Percentiles rank a stretch among this genome's conserved stretches.
These are phyloP conservation scores for Semnornis frantzii DNA, from an alignment of 2,113 vertebrate species.

Conservation along the genomic window DNA sequence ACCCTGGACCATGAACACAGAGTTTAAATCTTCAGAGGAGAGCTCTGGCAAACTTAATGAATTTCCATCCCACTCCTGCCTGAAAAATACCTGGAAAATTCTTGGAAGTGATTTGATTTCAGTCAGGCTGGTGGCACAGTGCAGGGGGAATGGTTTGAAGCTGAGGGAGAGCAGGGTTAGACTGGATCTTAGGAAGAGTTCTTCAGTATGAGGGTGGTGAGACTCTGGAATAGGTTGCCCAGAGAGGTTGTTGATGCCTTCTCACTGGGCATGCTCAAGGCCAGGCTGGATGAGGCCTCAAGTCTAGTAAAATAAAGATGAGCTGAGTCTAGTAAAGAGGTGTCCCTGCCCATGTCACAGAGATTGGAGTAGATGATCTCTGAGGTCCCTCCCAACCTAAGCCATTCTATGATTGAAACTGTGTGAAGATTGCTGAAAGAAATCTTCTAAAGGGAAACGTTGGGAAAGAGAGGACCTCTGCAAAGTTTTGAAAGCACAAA, in stretches of 20 bases:
- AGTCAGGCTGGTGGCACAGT: not conserved
- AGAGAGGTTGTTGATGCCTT: no score
- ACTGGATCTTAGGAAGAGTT: no score
- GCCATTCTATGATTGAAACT: not conserved
- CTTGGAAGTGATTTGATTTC: not conserved
- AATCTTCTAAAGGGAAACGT: conserved; percentile 28
- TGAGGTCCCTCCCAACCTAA: no score
- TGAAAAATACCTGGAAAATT: not conserved
- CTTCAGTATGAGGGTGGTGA: no score
- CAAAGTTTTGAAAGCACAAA: conserved; percentile 49
- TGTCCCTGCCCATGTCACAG: no score
- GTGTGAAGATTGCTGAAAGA: not conserved
- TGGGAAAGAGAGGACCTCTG: not conserved
- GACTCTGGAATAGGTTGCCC: no score
- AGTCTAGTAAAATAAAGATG: no score
- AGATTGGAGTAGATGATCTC: no score
- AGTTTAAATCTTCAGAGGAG: not conserved
- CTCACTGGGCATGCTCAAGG: no score
- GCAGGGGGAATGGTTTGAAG: not conserved
- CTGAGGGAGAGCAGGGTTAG: no score
- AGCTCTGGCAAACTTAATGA: not conserved
- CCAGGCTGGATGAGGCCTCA: no score
- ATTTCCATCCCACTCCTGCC: conserved; percentile 27
- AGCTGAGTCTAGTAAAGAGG: no score
- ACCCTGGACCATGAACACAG: not conserved